Base-by-base conservation (phyloP, 2,888 invertebrate genomes). In the Caenorhabditis angaria region DNA sequence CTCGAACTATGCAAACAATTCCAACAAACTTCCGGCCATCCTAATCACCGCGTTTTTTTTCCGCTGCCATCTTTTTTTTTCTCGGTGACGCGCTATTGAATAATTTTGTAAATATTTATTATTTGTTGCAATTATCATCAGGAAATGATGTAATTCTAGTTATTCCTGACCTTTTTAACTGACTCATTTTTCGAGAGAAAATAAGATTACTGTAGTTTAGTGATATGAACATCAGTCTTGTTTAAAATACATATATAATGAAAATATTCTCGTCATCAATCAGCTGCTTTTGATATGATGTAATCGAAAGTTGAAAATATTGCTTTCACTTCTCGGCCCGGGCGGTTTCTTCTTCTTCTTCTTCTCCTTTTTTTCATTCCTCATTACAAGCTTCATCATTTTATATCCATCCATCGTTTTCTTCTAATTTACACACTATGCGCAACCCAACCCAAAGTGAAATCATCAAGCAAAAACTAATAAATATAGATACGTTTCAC, bases 401-500 rank as follows among this genome's bases (percentile, higher is more conserved):
- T 35, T 55, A 60, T 50, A 64, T 51, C 58, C n/a, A n/a, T n/a
- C n/a, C n/a, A n/a, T 32, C 57, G 57, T 57, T 50, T 58, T 35
- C 48, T 50, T 22, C 28, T n/a, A 47, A 29, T 41, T 41, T 41
- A 41, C 41, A 32, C 32, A 32, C 32, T 8, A 5, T 32, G 32
- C 5, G 12, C 32, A 32, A 32, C 32, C 32, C 32, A 41, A 14
- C 41, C 41, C 41, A 50, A 63, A 29, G 47, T 62, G 41, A 28
- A 12, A 63, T 55, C 27, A 24, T 54, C 67, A 68, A 64, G 69
- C 64, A 62, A 68, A 68, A 69, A 64, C 64, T 64, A 48, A 59
- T 69, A 69, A 64, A 41, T 41, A 41, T 62, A 62, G 67, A 68
- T 64, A 63, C 64, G 63, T 69, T 68, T 53, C 29, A 12, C 22